Percentiles rank a stretch among this genome's conserved stretches.
Conservation (phyloP, 2,113 vertebrate species). For the Rynchops niger region DNA sequence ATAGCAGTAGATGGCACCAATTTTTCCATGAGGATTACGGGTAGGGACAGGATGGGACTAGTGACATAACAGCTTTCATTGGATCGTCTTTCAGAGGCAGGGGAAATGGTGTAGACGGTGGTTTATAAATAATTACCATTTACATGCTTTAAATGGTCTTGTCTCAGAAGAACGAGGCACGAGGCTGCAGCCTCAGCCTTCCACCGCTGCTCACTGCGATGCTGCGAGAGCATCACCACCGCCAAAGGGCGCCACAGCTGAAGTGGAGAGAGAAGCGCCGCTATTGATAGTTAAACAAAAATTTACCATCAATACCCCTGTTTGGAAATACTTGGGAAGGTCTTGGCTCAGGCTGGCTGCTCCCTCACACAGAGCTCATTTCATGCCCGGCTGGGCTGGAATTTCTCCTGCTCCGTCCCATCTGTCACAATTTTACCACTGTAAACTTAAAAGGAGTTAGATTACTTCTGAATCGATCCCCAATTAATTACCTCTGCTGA, state of each 20-base stretch:
- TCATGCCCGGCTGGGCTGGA: background rate
- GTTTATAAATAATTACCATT: background rate
- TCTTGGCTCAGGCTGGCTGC: background rate
- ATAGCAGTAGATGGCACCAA: background rate
- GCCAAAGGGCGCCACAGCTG: background rate
- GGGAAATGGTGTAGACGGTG: background rate
- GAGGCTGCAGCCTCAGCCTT: background rate
- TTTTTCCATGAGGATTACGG: background rate
- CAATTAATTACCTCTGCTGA: conserved; percentile 34
- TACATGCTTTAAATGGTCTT: background rate
- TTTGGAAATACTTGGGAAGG: background rate
- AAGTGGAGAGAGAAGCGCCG: background rate
- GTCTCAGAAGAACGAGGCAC: background rate
- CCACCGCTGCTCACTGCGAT: accelerated
- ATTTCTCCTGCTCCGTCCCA: background rate
- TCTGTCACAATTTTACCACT: background rate
- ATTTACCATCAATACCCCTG: too few relatives aligned
- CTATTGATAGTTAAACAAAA: background rate
- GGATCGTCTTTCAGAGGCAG: background rate
- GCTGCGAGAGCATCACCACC: accelerated
- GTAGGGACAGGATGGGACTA: accelerated
- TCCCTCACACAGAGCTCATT: background rate
- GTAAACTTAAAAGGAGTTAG: background rate
- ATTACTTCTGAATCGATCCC: conserved; percentile 24
- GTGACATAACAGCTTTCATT: background rate